These are phyloP conservation scores for Cryptotermes secundus DNA, from an alignment of 1,140 invertebrate genomes.

Conservation along the genomic window DNA sequence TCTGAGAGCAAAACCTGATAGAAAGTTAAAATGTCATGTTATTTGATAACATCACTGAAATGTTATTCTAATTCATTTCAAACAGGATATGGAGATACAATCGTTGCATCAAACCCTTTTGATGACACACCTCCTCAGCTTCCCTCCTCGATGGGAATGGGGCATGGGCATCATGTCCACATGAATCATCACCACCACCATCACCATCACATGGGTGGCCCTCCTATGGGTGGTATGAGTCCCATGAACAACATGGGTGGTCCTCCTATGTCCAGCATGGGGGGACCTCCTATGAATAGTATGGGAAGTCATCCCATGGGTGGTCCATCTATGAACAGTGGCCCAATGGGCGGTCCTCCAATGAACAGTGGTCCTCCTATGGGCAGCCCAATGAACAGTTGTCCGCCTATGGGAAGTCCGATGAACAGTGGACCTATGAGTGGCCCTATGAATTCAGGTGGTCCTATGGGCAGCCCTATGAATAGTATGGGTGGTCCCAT, in stretches of 20 bases:
- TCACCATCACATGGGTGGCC: constrained; percentile 61
- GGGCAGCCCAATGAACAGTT: constrained; percentile 58
- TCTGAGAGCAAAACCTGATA: no score
- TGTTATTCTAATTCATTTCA: constrained; percentile 26
- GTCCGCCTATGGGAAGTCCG: constrained; percentile 53
- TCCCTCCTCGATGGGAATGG: constrained; percentile 49
- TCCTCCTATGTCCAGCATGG: constrained; percentile 56
- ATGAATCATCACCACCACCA: constrained; percentile 50
- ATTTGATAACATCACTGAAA: neutral
- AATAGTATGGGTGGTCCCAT: constrained; percentile 42
- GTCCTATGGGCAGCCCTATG: constrained; percentile 44
- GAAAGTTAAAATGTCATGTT: neutral
- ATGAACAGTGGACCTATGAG: constrained; percentile 74
- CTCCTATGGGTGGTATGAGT: constrained; percentile 56
- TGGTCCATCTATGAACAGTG: constrained; percentile 46
- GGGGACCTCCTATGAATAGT: constrained; percentile 56
- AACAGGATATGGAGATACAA: constrained; percentile 82
- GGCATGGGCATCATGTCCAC: constrained; percentile 53
- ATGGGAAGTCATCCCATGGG: constrained; percentile 64
- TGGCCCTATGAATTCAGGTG: constrained; percentile 49
- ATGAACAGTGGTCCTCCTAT: constrained; percentile 59
- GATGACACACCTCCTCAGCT: constrained; percentile 80
- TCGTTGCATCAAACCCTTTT: constrained; percentile 93
- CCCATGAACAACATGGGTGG: constrained; percentile 46
- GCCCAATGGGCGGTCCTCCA: constrained; percentile 35